phyloP scores from a whole-genome alignment of 2,113 vertebrate genomes.

The Aleadryas rufinucha region DNA sequence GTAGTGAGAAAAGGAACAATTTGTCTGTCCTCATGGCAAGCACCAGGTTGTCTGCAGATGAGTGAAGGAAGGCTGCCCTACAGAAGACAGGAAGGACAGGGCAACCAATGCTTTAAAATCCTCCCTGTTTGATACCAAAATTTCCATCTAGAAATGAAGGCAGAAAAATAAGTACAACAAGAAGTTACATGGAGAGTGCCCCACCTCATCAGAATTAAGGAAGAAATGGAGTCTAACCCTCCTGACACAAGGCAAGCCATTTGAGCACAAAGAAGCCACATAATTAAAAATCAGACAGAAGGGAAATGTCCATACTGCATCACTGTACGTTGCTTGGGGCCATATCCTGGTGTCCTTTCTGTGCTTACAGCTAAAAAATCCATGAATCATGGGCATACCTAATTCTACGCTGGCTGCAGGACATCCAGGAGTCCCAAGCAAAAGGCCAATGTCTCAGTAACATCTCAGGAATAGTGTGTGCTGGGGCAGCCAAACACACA shows the following conservation, averaged over 20 bases:
- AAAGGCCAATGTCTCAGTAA: not conserved
- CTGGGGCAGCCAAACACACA: not conserved
- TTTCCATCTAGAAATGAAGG: not conserved
- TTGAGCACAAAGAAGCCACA: not conserved
- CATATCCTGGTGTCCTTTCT: not conserved
- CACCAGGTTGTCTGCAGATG: not conserved
- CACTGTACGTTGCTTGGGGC: accelerated
- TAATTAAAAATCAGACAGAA: not conserved
- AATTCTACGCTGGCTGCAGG: not conserved
- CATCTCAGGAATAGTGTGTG: not conserved
- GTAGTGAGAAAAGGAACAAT: not conserved
- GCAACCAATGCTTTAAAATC: accelerated
- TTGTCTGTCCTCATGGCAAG: not conserved
- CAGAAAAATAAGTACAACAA: not conserved
- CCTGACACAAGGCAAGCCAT: not conserved
- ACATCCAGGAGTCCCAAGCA: not conserved
- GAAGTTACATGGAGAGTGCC: not conserved
- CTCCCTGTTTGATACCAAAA: accelerated
- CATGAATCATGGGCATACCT: not conserved
- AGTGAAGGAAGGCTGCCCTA: not conserved
- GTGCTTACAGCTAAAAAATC: not conserved
- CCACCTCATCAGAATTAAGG: not conserved
- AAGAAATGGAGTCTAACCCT: not conserved
- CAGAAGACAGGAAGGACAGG: not conserved
- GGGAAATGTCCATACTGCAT: not conserved